Conservation (phyloP, 2,113 vertebrate species). For the Bombycilla garrulus region DNA sequence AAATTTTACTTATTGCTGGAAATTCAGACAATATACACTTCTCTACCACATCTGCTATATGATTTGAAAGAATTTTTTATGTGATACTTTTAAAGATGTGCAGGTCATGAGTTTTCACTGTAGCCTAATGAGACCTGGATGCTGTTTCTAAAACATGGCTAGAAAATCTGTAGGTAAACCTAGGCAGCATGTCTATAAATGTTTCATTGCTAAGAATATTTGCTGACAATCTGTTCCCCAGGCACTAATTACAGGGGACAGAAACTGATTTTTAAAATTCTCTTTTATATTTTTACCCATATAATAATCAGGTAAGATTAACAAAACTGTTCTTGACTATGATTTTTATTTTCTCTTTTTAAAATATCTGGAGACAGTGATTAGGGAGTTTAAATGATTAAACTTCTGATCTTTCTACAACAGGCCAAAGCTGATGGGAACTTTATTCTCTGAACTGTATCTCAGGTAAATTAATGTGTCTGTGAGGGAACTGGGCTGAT, state of each 20-base stretch:
- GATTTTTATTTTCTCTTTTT: background rate
- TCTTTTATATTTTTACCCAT: conserved; percentile 12
- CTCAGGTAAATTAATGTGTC: background rate
- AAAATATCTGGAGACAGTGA: background rate
- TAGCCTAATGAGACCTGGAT: background rate
- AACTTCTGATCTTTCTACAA: background rate
- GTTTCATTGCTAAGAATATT: conserved; percentile 31
- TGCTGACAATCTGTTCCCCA: background rate
- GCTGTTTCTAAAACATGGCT: background rate
- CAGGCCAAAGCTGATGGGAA: background rate
- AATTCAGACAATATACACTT: background rate
- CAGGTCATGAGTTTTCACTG: background rate
- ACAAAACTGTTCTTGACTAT: background rate
- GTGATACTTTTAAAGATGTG: background rate
- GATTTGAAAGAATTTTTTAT: background rate
- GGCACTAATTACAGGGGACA: background rate
- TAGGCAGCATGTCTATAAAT: background rate
- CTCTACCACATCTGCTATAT: background rate
- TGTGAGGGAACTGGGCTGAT: background rate
- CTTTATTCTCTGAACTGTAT: background rate
- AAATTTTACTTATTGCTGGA: background rate
- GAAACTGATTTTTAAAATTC: background rate
- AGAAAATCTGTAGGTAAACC: conserved; percentile 24
- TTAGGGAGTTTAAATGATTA: background rate
- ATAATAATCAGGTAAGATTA: background rate